These are phyloP conservation scores for Cryptomyrus ogoouensis DNA, from an alignment of 2,113 vertebrate genomes.

Conservation along the genomic window DNA sequence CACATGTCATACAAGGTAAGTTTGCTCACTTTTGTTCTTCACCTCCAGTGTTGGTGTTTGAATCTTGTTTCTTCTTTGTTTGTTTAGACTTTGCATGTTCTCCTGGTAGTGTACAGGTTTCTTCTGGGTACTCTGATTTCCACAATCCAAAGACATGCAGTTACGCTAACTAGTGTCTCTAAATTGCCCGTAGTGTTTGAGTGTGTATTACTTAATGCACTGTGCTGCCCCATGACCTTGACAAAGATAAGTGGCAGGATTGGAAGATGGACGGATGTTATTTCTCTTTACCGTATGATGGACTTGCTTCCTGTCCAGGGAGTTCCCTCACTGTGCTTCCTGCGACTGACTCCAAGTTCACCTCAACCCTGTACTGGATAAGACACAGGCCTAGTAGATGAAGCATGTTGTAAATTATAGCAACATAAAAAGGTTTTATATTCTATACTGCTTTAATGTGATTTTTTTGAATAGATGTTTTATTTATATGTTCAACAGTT, in stretches of 20 bases:
- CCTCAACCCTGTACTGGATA: neutral
- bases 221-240: neutral
- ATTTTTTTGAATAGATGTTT: neutral
- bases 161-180: neutral
- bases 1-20: neutral
- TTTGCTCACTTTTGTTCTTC: neutral
- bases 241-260: neutral
- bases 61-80: neutral
- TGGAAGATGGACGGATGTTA: neutral
- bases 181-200: neutral
- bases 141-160: neutral
- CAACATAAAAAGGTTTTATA: neutral
- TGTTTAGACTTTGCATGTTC: neutral
- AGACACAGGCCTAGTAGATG: neutral
- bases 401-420: neutral
- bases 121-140: neutral
- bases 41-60: neutral
- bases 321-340: neutral
- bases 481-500: neutral
- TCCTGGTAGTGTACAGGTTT: neutral
- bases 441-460: neutral
- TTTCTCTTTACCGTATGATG: neutral
- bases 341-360: neutral
- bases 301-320: neutral
- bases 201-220: neutral